phyloP scores from a whole-genome alignment of 2,888 invertebrate genomes.

The Melieria omissa region DNA sequence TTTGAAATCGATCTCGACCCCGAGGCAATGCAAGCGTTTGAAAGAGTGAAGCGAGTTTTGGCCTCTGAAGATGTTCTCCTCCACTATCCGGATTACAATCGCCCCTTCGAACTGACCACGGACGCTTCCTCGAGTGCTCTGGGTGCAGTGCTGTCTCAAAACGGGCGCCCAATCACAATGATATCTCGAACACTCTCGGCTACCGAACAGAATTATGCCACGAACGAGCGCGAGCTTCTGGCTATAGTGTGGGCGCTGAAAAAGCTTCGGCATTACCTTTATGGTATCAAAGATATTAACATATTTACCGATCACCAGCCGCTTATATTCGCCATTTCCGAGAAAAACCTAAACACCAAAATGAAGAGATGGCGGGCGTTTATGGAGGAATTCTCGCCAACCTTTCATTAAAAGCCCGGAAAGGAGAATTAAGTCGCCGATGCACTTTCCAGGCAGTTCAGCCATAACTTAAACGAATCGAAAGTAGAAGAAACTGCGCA shows the following conservation, averaged over 20 bases:
- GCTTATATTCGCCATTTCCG: conserved; percentile 41
- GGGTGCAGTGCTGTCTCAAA: conserved; percentile 34
- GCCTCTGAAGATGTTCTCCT: conserved; percentile 31
- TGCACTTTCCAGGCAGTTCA: conserved; percentile 40
- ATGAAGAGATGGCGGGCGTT: conserved; percentile 30
- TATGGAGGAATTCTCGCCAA: conserved; percentile 36
- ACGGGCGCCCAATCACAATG: conserved; percentile 4
- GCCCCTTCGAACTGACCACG: conserved; percentile 7
- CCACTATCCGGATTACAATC: conserved; percentile 16
- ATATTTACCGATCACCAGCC: conserved; percentile 41
- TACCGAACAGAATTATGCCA: conserved; percentile 33
- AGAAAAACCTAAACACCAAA: conserved; percentile 42
- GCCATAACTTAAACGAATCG: conserved; percentile 26
- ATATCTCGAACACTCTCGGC: conserved; percentile 7
- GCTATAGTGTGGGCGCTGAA: conserved; percentile 15
- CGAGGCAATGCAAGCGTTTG: conserved; percentile 14
- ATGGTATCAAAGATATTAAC: conserved; percentile 6
- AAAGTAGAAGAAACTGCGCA: conserved; percentile 11
- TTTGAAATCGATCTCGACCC: no score
- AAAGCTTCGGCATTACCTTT: conserved; percentile 11
- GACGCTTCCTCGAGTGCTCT: conserved; percentile 30
- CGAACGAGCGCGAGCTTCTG: conserved; percentile 26
- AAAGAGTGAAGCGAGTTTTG: conserved; percentile 21
- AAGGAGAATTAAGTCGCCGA: conserved; percentile 42
- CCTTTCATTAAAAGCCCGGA: conserved; percentile 40